phyloP scores from a whole-genome alignment of 2,113 vertebrate species.

The Clarias gariepinus region DNA sequence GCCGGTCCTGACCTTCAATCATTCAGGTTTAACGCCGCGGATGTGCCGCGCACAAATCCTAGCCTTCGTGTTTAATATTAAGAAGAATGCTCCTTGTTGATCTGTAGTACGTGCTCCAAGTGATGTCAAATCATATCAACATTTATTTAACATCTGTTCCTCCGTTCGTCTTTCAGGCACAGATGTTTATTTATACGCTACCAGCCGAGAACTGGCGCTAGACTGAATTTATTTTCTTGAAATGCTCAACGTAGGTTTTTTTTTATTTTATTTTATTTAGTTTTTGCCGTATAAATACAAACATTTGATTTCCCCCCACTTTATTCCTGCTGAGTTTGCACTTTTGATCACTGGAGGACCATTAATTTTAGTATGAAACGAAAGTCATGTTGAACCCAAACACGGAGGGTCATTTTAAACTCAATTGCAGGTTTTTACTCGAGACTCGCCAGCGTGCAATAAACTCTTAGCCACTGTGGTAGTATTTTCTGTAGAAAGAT shows the following conservation, averaged over 20 bases:
- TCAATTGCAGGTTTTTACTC: background rate
- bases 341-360: background rate
- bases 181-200: constrained; percentile 10
- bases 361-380: background rate
- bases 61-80: constrained; percentile 3
- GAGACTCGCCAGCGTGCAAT: too few species aligned
- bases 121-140: constrained; percentile 25
- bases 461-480: background rate
- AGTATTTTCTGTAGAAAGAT: background rate
- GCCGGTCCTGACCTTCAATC: constrained; percentile 9
- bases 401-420: background rate
- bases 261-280: too few species aligned
- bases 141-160: constrained; percentile 38
- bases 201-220: background rate
- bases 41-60: constrained; percentile 12
- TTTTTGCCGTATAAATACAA: background rate
- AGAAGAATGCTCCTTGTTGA: constrained; percentile 15
- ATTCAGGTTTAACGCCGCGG: constrained; percentile 16
- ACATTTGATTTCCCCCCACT: constrained; percentile 4
- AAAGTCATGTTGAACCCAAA: background rate
- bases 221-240: constrained; percentile 5
- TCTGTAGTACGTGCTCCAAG: background rate
- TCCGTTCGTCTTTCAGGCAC: background rate
- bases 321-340: constrained; percentile 12
- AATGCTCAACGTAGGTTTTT: background rate